Evolutionary conservation across 2,113 vertebrate species (phyloP).

Genomic region (Puntigrus tetrazona): DNA sequence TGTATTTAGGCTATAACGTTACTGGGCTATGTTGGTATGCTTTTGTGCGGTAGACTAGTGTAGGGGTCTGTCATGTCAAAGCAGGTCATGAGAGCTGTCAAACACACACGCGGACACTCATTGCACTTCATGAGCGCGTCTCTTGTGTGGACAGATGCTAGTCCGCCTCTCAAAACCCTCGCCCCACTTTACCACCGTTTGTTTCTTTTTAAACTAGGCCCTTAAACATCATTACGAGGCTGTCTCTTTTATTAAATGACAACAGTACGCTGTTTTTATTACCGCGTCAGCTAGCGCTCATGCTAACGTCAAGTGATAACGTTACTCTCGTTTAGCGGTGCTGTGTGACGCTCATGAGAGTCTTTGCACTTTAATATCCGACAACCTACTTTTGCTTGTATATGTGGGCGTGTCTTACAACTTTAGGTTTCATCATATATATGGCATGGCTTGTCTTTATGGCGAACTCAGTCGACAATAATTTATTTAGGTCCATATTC

Average conservation of each 20-base stretch:
- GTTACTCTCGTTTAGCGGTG: background rate
- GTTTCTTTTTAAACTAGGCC: background rate
- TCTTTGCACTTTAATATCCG: slow-evolving; percentile 7
- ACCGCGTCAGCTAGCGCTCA: slow-evolving; percentile 21
- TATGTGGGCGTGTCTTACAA: slow-evolving; percentile 18
- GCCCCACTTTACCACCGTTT: background rate
- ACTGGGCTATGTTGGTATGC: background rate
- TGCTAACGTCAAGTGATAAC: slow-evolving; percentile 22
- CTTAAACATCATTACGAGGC: background rate
- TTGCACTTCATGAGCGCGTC: background rate
- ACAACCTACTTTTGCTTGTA: background rate
- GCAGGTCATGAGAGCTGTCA: slow-evolving; percentile 18
- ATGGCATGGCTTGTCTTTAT: background rate
- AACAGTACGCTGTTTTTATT: slow-evolving; percentile 13
- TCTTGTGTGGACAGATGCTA: background rate
- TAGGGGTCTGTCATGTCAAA: background rate
- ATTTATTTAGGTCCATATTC: background rate
- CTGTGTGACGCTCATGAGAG: slow-evolving; percentile 4
- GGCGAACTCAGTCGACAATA: background rate
- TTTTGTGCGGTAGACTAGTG: background rate
- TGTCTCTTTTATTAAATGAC: background rate
- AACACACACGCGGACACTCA: slow-evolving; percentile 10
- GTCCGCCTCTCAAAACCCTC: background rate
- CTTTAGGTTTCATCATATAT: background rate
- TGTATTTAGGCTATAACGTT: background rate